A percentile compares a stretch with the other conserved stretches of the same genome.
Conservation (phyloP, 2,797 vertebrate genomes). For the Otolemur crassicaudatus region DNA sequence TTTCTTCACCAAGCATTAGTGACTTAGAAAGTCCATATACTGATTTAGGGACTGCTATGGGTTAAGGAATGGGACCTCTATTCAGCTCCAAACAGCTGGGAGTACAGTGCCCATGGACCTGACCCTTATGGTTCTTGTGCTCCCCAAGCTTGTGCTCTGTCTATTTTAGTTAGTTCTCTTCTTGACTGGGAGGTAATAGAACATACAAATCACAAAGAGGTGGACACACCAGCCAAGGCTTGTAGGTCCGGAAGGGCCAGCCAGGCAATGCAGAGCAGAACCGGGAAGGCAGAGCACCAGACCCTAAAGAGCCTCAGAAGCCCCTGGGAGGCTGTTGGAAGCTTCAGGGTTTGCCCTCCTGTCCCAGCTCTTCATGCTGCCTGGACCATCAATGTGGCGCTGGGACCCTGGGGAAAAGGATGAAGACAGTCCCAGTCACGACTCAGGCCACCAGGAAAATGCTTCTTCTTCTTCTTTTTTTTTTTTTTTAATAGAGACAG, state of each 20-base stretch:
- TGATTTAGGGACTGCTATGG: neutral
- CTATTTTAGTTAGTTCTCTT: conserved; percentile 34
- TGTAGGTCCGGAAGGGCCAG: neutral
- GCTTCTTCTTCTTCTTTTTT: neutral
- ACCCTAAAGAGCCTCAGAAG: neutral
- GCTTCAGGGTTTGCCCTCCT: neutral
- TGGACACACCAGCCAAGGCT: neutral
- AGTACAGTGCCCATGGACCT: neutral
- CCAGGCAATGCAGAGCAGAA: neutral
- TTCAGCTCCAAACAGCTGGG: neutral
- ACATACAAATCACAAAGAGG: neutral
- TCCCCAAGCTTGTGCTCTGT: neutral
- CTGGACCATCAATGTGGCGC: too few species aligned
- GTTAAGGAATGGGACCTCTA: neutral
- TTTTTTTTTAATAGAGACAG: too few species aligned
- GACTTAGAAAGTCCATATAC: neutral
- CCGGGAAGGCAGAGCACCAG: neutral
- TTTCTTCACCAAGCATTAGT: neutral
- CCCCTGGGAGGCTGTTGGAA: neutral
- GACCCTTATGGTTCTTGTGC: neutral
- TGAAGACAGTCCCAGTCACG: neutral
- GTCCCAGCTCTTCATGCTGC: neutral
- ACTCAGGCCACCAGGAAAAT: neutral
- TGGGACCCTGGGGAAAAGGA: neutral
- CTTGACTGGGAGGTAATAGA: neutral